Base-by-base conservation (phyloP, 2,113 vertebrate species). In the Nyctereutes procyonoides region DNA sequence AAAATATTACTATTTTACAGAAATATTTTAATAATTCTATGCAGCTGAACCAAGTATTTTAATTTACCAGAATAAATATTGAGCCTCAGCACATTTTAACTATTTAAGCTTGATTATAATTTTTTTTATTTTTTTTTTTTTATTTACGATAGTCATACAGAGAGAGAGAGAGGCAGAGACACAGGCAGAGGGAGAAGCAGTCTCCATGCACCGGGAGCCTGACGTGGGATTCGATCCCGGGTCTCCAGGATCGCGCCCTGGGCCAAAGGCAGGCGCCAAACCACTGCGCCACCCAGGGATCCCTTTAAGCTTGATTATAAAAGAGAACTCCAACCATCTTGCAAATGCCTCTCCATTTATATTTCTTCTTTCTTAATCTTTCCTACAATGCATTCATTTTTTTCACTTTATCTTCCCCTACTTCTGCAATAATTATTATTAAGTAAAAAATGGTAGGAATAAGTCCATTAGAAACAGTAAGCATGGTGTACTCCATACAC, bases 351-450 rank as follows among this genome's bases (percentile, higher is more conserved):
- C 17, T 87, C 51, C 48, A 82, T 88, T 88, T 88, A 53, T 43
- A 90, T 55, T 93, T 71, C 85, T 74, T 87, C 24, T 81, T 96
- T 63, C n/a, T 93, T 90, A 55, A 38, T 65, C 28, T 76, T 81
- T 87, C 17, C 82, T 87, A 86, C 4, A 86, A 51, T 35, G 15
- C 28, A 56, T 58, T 28, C 63, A 65, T 71, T 79, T 60, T 84
- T 38, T 69, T 90, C 77, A 82, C 56, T 55, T 80, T 74, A 74
- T 17, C 14, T 88, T 88, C 9, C 11, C 30, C 81, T 56, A 85
- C 85, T 93, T 90, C n/a, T 69, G 53, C 26, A 96, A 56, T 60
- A 73, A 76, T 55, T 62, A 63, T 67, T 92, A 63, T 60, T 92
- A 67, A 69, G 26, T 62, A 80, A 85, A 96, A 79, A 93, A 71